Evolutionary conservation across 2,888 invertebrate genomes (phyloP).

Genomic region (Eledona agricola): DNA sequence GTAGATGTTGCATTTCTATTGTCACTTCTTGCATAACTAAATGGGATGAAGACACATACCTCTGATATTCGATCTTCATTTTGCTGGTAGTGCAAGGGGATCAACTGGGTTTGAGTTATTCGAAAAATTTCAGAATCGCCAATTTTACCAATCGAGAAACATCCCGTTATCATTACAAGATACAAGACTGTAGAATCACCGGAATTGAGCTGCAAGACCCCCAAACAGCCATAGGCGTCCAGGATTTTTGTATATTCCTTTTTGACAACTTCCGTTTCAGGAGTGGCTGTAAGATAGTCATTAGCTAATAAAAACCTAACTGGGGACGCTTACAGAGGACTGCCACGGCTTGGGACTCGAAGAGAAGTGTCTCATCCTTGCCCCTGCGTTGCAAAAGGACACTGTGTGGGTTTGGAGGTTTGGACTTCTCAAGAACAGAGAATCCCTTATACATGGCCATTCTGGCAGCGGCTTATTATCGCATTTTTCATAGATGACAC

Average conservation of each 20-base stretch:
- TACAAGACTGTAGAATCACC: slow-evolving; percentile 87
- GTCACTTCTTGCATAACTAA: slow-evolving; percentile 3
- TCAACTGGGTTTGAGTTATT: slow-evolving; percentile 90
- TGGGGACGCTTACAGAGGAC: slow-evolving; percentile 72
- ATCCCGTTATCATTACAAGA: slow-evolving; percentile 93
- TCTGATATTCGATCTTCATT: slow-evolving; percentile 70
- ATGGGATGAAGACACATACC: slow-evolving; percentile 58
- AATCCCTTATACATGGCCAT: slow-evolving; percentile 97
- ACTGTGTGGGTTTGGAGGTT: slow-evolving; percentile 87
- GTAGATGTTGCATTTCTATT: too few relatives aligned
- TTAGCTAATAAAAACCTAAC: background rate
- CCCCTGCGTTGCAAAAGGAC: slow-evolving; percentile 89
- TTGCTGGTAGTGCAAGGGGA: slow-evolving; percentile 82
- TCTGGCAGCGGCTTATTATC: slow-evolving; percentile 11
- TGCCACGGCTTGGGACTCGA: slow-evolving; percentile 93
- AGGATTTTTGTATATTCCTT: slow-evolving; percentile 89
- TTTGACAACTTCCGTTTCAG: slow-evolving; percentile 89
- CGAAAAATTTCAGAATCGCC: slow-evolving; percentile 94
- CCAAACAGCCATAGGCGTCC: slow-evolving; percentile 96
- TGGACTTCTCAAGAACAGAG: slow-evolving; percentile 88
- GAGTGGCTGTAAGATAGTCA: slow-evolving; percentile 66
- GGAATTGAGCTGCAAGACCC: slow-evolving; percentile 88
- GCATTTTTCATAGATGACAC: slow-evolving; percentile 21
- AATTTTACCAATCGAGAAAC: slow-evolving; percentile 96
- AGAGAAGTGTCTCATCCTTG: slow-evolving; percentile 85